Evolutionary conservation across 2,888 invertebrate genomes (phyloP).

Genomic region (Sminthurinus aureus): DNA sequence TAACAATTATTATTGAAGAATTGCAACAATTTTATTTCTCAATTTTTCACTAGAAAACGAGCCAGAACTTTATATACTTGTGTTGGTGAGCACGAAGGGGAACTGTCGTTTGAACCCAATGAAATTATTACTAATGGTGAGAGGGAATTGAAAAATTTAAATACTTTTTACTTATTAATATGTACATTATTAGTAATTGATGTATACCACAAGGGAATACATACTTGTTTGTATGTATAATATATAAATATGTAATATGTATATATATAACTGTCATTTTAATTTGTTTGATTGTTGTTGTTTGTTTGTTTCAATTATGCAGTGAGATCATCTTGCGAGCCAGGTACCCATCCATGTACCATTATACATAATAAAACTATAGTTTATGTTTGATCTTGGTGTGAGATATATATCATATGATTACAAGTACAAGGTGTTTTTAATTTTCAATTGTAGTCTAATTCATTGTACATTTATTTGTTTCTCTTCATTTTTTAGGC

Average conservation of each 20-base stretch:
- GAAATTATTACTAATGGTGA: conserved; percentile 96
- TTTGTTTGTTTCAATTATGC: conserved; percentile 61
- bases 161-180: neutral
- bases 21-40: neutral
- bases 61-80: conserved; percentile 96
- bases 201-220: neutral
- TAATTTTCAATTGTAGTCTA: too few relatives aligned
- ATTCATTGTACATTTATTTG: too few relatives aligned
- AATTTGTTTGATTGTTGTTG: conserved; percentile 17
- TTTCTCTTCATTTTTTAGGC: conserved; percentile 63
- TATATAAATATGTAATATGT: neutral
- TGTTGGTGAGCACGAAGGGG: conserved; percentile 94
- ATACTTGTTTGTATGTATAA: conserved; percentile 12
- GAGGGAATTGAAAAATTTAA: conserved; percentile 50
- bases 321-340: conserved; percentile 91
- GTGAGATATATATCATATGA: neutral
- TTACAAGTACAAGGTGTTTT: neutral
- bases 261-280: too few relatives aligned
- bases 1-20: neutral
- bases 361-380: neutral
- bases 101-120: conserved; percentile 97
- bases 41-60: conserved; percentile 68
- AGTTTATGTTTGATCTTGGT: neutral
- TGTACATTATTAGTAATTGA: neutral
- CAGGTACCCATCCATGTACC: conserved; percentile 65